Evolutionary conservation across 2,113 vertebrate genomes (phyloP).

Genomic region (Bagarius yarrelli): DNA sequence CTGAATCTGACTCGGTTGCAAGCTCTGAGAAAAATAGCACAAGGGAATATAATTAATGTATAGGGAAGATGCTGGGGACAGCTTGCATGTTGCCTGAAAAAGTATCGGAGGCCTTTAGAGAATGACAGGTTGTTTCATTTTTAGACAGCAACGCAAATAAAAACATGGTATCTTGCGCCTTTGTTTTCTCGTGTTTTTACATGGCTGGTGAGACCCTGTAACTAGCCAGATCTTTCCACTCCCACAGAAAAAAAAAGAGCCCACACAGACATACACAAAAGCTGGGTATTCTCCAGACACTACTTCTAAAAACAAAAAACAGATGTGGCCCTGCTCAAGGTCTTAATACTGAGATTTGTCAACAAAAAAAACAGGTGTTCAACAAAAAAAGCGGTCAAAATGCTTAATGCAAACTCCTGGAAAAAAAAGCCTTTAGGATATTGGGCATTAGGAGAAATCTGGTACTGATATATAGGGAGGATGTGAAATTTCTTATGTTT

Average conservation of each 20-base stretch:
- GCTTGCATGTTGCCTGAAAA: neutral
- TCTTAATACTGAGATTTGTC: constrained; percentile 58
- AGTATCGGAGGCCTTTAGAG: neutral
- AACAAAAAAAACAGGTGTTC: constrained; percentile 51
- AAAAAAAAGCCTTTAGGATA: constrained; percentile 17
- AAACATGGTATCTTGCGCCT: neutral
- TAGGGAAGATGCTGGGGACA: neutral
- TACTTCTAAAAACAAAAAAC: constrained; percentile 61
- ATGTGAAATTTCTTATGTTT: constrained; percentile 31
- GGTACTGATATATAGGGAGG: constrained; percentile 15
- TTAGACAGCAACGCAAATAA: neutral
- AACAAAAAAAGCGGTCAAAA: constrained; percentile 25
- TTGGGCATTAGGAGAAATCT: constrained; percentile 20
- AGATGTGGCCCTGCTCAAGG: constrained; percentile 54
- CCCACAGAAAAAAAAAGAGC: neutral
- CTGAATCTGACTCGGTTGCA: neutral
- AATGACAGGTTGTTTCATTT: neutral
- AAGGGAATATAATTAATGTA: constrained; percentile 1
- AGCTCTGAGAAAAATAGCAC: neutral
- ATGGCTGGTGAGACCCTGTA: constrained; percentile 15
- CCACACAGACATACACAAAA: constrained; percentile 20
- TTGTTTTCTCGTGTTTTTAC: neutral
- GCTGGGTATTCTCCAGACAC: constrained; percentile 18
- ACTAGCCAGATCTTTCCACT: constrained; percentile 23
- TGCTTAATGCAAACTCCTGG: neutral